A percentile compares a stretch with the other conserved stretches of the same genome.
Evolutionary conservation across 1,140 invertebrate genomes (phyloP).

Genomic region (Battus philenor): DNA sequence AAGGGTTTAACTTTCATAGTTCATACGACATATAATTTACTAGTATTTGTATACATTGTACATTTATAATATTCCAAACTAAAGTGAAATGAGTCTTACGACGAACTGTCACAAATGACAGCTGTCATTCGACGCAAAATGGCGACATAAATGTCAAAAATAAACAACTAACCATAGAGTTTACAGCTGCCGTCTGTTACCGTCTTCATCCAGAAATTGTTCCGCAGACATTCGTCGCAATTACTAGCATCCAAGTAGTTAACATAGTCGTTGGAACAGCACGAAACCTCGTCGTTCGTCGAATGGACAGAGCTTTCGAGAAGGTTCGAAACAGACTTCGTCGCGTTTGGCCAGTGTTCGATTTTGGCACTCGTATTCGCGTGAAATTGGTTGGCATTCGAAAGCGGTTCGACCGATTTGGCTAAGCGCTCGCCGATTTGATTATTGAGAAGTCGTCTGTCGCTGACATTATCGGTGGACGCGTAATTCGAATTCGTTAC

Average conservation of each 20-base stretch:
- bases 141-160: no score
- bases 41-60: no score
- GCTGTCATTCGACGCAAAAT: no score
- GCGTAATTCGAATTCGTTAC: conserved; percentile 1
- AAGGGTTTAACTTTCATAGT: no score
- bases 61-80: no score
- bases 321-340: neutral
- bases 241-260: conserved; percentile 18
- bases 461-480: neutral
- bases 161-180: conserved; percentile 16
- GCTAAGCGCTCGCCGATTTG: no score
- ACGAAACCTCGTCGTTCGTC: neutral
- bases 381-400: no score
- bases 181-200: neutral
- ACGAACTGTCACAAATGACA: no score
- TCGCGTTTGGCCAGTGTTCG: conserved; percentile 14
- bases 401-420: no score
- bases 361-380: conserved; percentile 13
- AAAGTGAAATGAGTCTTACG: no score
- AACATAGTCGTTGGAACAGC: conserved; percentile 13
- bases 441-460: no score
- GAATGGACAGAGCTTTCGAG: neutral
- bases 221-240: conserved; percentile 29
- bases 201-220: conserved; percentile 29
- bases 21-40: no score